Evolutionary conservation across 2,797 vertebrate genomes (phyloP).

Genomic region (Huso huso): DNA sequence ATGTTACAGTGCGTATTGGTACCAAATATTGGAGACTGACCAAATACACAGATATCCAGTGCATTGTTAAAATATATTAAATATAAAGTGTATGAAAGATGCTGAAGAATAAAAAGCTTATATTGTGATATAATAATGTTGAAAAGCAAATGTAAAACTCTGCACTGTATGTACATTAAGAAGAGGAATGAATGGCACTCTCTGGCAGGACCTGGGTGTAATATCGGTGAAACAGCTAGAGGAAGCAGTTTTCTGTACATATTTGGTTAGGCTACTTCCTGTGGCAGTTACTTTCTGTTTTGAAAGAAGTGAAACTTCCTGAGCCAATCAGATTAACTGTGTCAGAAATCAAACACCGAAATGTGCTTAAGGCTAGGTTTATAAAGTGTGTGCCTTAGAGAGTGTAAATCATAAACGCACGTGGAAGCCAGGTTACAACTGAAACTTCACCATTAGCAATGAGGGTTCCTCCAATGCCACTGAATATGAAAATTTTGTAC

Average conservation of each 20-base stretch:
- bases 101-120: no score
- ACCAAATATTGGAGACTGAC: no score
- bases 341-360: not conserved
- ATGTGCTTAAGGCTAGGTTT: not conserved
- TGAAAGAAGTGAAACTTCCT: conserved; percentile 36
- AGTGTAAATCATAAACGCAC: conserved; percentile 10
- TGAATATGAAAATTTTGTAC: conserved; percentile 71
- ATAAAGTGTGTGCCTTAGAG: not conserved
- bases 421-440: not conserved
- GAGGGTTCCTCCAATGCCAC: conserved; percentile 39
- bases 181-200: no score
- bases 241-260: not conserved
- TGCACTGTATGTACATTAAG: no score
- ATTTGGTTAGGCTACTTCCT: not conserved
- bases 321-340: conserved; percentile 26
- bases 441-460: conserved; percentile 27
- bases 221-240: no score
- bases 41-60: no score
- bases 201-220: no score
- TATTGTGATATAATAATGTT: no score
- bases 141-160: no score
- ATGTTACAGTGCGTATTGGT: no score
- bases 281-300: conserved; percentile 15
- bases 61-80: no score
- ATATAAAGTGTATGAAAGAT: no score